A percentile compares a stretch with the other conserved stretches of the same genome.
phyloP scores from a whole-genome alignment of 2,113 vertebrate genomes.

The Heterotis niloticus region DNA sequence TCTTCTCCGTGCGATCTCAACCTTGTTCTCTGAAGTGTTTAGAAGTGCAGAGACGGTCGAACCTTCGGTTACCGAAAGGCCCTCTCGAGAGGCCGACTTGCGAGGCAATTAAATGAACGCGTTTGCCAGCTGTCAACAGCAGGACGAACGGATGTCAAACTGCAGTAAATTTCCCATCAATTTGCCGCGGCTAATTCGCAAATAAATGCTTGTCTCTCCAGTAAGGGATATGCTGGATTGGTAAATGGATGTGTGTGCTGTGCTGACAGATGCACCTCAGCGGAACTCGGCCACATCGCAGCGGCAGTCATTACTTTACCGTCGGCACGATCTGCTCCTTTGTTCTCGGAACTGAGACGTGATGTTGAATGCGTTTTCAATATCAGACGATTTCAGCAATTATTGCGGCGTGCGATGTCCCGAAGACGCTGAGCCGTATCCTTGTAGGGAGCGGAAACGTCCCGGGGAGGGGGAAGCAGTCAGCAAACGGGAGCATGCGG shows the following conservation, averaged over 20 bases:
- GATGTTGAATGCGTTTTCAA: background rate
- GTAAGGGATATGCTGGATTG: background rate
- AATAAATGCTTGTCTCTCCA: background rate
- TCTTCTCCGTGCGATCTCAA: background rate
- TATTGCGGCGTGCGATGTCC: too few species aligned
- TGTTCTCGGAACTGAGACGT: background rate
- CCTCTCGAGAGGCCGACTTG: background rate
- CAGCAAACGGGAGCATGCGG: too few species aligned
- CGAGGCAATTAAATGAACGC: conserved; percentile 14
- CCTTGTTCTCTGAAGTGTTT: background rate
- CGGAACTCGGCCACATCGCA: background rate
- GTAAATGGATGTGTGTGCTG: background rate
- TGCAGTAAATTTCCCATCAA: background rate
- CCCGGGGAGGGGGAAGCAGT: too few species aligned
- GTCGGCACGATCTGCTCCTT: background rate
- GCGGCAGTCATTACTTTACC: background rate
- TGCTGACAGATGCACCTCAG: background rate
- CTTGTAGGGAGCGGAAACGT: too few species aligned
- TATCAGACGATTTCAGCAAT: background rate
- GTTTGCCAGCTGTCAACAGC: background rate
- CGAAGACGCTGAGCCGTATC: too few species aligned
- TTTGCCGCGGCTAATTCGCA: background rate
- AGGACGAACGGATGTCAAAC: background rate
- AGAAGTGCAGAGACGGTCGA: background rate
- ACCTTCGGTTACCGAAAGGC: background rate